Base-by-base conservation (phyloP, 1,140 invertebrate species). In the Triops cancriformis region DNA sequence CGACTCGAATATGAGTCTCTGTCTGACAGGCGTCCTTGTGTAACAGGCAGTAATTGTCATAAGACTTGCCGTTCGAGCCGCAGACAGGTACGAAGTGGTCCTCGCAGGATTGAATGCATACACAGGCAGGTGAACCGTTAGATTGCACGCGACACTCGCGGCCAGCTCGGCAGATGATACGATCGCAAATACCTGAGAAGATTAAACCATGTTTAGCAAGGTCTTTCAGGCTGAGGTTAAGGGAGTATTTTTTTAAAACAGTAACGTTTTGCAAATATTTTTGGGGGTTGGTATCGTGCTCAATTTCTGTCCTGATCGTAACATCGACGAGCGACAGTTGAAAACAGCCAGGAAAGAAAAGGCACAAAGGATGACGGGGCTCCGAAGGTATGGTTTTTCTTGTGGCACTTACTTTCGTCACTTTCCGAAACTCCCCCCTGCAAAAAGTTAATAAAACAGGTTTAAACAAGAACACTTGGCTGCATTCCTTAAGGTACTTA, bases 151-250 rank as follows among this genome's bases (percentile, higher is more conserved):
- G 75, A 77, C 82, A 83, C 72, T 83, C 82, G 9, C 82, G 74
- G 23, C 82, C 82, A 28, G 82, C 81, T 42, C 80, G 80, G 76
- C 82, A 83, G 37, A 80, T 76, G 45, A 81, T 80, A 14, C 45
- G 41, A 64, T 73, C 76, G 75, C 82, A 82, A 14, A 79, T 73
- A 64, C 79, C 80, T 78, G 26, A 28, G 26, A 77, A 28, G 64
- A 77, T 5, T 6, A 28, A 72, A 26, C 12, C 26, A 73, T 26
- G 23, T 41, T 27, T 27, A 74, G 18, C 12, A 7, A 37, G 31
- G 7, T 76, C 51, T 37, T 76, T n/a, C 12, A 18, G 12, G 14
- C 14, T 23, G 45, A 1, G 14, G 14, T 64, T 64, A 64, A 12
- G 18, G 18, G 10, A 45, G 18, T 45, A 45, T 45, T 7, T 45